Percentiles rank a stretch among this genome's conserved stretches.
These are phyloP conservation scores for Drosophila mimica DNA, from an alignment of 2,888 invertebrate species.

Conservation along the genomic window DNA sequence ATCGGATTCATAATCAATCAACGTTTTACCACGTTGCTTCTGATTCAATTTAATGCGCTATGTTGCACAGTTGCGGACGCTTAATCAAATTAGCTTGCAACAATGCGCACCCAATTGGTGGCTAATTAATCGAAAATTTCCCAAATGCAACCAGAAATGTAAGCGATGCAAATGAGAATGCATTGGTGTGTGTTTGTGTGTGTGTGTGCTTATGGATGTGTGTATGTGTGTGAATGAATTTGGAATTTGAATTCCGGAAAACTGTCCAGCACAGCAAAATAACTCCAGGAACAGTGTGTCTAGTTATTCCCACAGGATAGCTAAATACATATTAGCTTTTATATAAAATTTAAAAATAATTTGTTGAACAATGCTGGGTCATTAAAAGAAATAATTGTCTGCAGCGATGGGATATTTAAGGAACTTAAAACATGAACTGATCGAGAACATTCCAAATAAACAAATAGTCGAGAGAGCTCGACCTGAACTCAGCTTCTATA, in stretches of 20 bases:
- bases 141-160: constrained; percentile 19
- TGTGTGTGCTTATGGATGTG: neutral
- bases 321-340: constrained; percentile 23
- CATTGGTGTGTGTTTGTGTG: neutral
- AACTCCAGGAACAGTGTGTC: constrained; percentile 33
- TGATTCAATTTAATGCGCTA: constrained; percentile 32
- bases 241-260: constrained; percentile 13
- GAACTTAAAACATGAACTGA: neutral
- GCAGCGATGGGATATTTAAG: neutral
- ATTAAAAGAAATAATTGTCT: constrained; percentile 1
- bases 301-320: constrained; percentile 25
- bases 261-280: constrained; percentile 5
- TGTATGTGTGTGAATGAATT: neutral
- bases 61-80: constrained; percentile 25
- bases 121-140: constrained; percentile 59
- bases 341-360: neutral
- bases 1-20: constrained; percentile 28
- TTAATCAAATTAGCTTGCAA: constrained; percentile 56
- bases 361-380: neutral
- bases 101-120: constrained; percentile 45
- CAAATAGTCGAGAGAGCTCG: too few relatives aligned
- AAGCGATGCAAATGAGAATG: constrained; percentile 10
- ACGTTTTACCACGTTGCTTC: constrained; percentile 16
- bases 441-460: too few relatives aligned
- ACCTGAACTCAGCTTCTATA: too few relatives aligned